Conservation (phyloP, 2,797 vertebrate species). For the Otus scops region DNA sequence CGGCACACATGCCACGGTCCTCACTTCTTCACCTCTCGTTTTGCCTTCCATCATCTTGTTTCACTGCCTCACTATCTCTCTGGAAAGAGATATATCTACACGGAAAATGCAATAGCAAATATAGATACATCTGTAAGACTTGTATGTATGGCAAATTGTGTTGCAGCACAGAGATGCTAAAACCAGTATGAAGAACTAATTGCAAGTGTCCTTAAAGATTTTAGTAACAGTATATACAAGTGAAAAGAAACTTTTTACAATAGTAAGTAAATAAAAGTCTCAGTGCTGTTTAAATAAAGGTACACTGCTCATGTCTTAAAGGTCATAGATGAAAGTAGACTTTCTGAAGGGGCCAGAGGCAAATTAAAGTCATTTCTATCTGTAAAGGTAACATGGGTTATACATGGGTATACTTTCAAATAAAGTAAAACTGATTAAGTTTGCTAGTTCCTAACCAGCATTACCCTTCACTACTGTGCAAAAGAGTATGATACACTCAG, state of each 20-base stretch:
- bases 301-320: neutral
- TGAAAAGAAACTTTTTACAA: neutral
- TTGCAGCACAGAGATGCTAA: neutral
- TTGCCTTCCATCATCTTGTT: neutral
- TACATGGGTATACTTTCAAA: neutral
- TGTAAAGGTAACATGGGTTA: neutral
- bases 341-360: neutral
- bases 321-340: neutral
- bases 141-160: neutral
- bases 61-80: neutral
- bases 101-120: neutral
- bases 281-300: neutral
- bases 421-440: neutral
- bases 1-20: neutral
- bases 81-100: neutral
- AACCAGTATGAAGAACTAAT: neutral
- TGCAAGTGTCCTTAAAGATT: neutral
- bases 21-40: neutral
- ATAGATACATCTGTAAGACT: neutral
- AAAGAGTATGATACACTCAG: neutral
- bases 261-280: neutral
- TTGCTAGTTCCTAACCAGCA: neutral
- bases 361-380: neutral
- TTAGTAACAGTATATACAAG: neutral
- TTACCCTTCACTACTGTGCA: neutral